phyloP scores from a whole-genome alignment of 2,797 vertebrate genomes.

The Petrocephalus sullivani region DNA sequence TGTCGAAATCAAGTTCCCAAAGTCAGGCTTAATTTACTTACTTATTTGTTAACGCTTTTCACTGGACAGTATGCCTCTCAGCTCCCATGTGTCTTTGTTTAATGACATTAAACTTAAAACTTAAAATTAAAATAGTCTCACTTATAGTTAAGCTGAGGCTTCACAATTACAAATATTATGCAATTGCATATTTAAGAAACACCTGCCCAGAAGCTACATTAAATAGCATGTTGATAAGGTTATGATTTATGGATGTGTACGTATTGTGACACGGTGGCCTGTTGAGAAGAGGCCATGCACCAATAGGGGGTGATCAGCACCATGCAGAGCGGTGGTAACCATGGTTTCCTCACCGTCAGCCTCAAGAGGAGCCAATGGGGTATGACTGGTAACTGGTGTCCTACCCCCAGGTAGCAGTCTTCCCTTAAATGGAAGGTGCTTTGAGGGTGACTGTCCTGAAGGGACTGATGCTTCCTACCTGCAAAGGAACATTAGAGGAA shows the following conservation, averaged over 20 bases:
- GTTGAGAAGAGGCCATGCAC: not conserved
- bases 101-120: not conserved
- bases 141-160: not conserved
- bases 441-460: not conserved
- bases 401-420: not conserved
- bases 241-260: not conserved
- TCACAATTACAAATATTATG: not conserved
- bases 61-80: not conserved
- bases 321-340: not conserved
- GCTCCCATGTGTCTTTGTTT: not conserved
- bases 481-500: not conserved
- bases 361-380: not conserved
- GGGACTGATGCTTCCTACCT: not conserved
- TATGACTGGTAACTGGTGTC: not conserved
- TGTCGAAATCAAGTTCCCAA: constrained; percentile 17
- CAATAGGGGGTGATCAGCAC: not conserved
- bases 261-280: not conserved
- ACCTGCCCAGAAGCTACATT: not conserved
- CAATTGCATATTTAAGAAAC: not conserved
- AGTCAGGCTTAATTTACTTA: too few species aligned
- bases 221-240: not conserved
- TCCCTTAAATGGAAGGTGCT: not conserved
- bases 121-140: not conserved
- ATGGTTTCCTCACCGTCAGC: not conserved
- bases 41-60: not conserved